Conservation (phyloP, 2,888 invertebrate genomes). For the Drosophila planitibia region DNA sequence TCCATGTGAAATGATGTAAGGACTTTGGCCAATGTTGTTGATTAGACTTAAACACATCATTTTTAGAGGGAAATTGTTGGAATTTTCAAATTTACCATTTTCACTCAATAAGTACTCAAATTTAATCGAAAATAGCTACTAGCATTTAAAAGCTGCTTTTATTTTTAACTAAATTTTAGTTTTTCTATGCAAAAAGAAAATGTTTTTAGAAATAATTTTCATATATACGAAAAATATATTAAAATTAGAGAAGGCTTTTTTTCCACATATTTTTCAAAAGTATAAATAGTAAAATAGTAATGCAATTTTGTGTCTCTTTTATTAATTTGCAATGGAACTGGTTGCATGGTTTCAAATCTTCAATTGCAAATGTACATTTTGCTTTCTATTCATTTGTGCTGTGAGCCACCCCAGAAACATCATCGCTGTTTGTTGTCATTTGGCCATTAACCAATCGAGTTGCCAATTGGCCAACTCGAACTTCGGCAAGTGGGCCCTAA, state of each 20-base stretch:
- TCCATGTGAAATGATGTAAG: constrained; percentile 1
- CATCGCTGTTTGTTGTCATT: constrained; percentile 17
- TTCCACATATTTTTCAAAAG: not conserved
- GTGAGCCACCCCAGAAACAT: constrained; percentile 10
- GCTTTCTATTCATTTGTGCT: not conserved
- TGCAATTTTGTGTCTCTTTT: not conserved
- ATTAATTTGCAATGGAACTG: not conserved
- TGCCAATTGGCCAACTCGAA: constrained; percentile 44
- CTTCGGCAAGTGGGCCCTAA: constrained; percentile 49
- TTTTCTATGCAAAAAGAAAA: not conserved
- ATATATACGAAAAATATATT: not conserved
- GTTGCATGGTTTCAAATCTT: constrained; percentile 11
- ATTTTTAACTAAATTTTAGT: not conserved
- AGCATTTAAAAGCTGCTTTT: not conserved
- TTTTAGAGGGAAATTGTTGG: not conserved
- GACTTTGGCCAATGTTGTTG: constrained; percentile 1
- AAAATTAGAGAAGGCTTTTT: not conserved
- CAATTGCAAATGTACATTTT: not conserved
- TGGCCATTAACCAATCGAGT: constrained; percentile 42
- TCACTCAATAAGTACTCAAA: not conserved
- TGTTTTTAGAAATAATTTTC: not conserved
- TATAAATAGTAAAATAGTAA: not conserved
- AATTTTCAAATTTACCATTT: not conserved
- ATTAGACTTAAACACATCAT: not conserved
- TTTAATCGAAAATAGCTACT: not conserved